Conservation (phyloP, 2,797 vertebrate species). For the Gorsachius magnificus region DNA sequence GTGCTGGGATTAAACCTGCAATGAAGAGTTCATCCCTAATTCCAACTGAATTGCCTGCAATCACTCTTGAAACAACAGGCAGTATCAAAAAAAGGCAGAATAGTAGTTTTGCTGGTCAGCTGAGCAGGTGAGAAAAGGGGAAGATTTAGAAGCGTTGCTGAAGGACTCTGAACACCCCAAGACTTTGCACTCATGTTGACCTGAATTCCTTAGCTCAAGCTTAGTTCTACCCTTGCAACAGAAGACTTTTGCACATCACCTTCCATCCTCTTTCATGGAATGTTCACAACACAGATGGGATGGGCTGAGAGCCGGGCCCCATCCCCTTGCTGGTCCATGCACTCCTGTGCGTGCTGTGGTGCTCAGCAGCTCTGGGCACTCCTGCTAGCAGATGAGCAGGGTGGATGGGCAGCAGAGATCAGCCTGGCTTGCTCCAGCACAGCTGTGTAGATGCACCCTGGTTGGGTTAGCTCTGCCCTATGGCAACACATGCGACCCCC, state of each 20-base stretch:
- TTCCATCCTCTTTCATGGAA: background rate
- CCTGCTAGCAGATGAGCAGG: background rate
- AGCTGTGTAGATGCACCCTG: background rate
- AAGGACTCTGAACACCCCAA: background rate
- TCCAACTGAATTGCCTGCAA: background rate
- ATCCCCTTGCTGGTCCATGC: background rate
- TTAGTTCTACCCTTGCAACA: background rate
- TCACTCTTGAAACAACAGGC: background rate
- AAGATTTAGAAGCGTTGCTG: background rate
- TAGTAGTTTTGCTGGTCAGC: background rate
- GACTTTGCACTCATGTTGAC: background rate
- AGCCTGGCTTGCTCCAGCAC: background rate
- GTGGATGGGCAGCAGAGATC: background rate
- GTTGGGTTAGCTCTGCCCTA: background rate
- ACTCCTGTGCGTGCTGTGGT: background rate
- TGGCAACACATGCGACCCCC: background rate
- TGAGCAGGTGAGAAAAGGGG: background rate
- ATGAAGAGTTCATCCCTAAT: background rate
- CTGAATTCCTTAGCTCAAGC: background rate
- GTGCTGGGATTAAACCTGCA: background rate
- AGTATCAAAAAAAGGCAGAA: background rate
- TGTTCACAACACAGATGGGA: background rate
- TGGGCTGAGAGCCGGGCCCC: accelerated
- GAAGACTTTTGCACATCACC: background rate
- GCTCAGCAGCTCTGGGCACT: background rate